Evolutionary conservation across 2,113 vertebrate species (phyloP).

Genomic region (Nesoenas mayeri): DNA sequence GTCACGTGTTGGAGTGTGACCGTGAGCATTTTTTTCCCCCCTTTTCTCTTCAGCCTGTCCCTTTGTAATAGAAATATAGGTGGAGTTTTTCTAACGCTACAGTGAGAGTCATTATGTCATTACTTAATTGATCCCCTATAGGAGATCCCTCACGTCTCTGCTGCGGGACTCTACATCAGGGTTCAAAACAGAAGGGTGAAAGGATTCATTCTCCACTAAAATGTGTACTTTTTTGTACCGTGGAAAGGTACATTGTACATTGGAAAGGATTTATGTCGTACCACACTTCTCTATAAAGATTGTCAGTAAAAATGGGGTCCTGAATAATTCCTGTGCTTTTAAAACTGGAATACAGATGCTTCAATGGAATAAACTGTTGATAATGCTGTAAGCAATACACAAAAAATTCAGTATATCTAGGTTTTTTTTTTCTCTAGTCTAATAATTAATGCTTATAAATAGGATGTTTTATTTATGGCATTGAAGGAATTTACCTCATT

Average conservation of each 20-base stretch:
- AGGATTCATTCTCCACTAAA: background rate
- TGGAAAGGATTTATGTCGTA: background rate
- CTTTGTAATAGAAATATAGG: background rate
- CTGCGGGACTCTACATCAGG: background rate
- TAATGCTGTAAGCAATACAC: background rate
- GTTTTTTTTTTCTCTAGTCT: background rate
- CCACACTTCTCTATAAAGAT: rapidly evolving
- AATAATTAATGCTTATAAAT: background rate
- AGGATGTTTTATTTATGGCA: background rate
- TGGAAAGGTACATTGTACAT: too few species aligned
- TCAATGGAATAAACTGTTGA: background rate
- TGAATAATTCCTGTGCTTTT: background rate
- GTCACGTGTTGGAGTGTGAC: constrained; percentile 19
- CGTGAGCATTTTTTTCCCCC: background rate
- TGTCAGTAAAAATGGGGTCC: background rate
- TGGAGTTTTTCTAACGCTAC: background rate
- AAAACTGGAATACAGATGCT: background rate
- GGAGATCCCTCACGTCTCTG: background rate
- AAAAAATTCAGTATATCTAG: background rate
- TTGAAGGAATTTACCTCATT: background rate
- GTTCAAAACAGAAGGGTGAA: background rate
- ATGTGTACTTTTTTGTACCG: background rate
- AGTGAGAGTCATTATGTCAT: background rate
- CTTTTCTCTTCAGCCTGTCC: background rate
- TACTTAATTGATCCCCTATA: background rate